Conservation (phyloP, 2,113 vertebrate genomes). For the Myrmecobius fasciatus region DNA sequence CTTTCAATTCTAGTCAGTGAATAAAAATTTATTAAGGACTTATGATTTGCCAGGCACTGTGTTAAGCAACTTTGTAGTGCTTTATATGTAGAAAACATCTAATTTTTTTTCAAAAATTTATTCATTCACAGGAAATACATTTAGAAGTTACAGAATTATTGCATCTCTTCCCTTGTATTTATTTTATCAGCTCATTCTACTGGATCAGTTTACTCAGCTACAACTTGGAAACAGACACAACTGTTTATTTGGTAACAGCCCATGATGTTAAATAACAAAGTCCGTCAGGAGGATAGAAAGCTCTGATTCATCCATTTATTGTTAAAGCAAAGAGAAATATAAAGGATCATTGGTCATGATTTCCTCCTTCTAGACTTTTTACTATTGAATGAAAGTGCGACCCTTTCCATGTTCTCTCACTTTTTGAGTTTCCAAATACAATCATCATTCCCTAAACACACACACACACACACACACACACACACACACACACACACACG, state of each 20-base stretch:
- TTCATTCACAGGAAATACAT: neutral
- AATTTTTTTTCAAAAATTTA: neutral
- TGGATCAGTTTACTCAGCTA: neutral
- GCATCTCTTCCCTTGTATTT: neutral
- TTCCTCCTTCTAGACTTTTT: conserved; percentile 45
- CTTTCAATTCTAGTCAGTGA: neutral
- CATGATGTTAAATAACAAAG: neutral
- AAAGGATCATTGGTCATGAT: neutral
- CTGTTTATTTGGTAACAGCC: conserved; percentile 50
- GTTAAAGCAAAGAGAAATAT: conserved; percentile 43
- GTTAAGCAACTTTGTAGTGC: neutral
- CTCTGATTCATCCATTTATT: conserved; percentile 50
- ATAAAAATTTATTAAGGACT: neutral
- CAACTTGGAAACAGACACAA: neutral
- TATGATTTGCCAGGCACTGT: neutral
- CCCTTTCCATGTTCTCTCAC: neutral
- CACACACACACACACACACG: neutral
- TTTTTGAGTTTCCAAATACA: neutral
- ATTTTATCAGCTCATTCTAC: neutral
- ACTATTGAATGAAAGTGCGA: neutral
- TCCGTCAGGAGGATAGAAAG: conserved; percentile 14
- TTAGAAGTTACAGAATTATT: neutral
- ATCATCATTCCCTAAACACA: conserved; percentile 18
- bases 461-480: neutral
- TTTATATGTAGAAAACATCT: neutral